phyloP scores from a whole-genome alignment of 2,113 vertebrate genomes.

The Pseudonaja textilis region DNA sequence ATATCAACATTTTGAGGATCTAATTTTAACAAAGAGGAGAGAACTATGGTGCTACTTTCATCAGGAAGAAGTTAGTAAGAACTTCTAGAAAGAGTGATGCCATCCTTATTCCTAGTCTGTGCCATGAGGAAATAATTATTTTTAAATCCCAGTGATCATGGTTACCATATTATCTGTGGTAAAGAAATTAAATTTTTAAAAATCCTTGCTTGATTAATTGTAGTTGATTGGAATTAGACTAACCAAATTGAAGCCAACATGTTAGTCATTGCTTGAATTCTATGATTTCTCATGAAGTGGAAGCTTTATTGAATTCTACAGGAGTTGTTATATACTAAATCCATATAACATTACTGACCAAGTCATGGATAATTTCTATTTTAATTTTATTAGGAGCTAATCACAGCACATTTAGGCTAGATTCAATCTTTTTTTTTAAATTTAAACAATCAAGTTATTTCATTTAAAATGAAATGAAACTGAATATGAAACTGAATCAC shows the following conservation, averaged over 20 bases:
- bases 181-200: not conserved
- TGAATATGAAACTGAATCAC: too few species aligned
- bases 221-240: not conserved
- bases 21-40: not conserved
- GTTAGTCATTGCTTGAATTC: not conserved
- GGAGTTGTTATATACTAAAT: not conserved
- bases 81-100: not conserved
- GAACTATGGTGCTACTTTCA: not conserved
- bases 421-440: too few species aligned
- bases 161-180: not conserved
- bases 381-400: not conserved
- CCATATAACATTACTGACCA: not conserved
- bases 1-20: not conserved
- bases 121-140: not conserved
- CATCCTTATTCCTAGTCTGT: not conserved
- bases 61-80: not conserved
- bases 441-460: too few species aligned
- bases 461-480: too few species aligned
- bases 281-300: not conserved
- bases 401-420: not conserved
- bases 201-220: not conserved
- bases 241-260: not conserved
- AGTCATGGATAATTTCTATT: not conserved
- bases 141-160: not conserved
- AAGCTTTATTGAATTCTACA: not conserved